Percentiles rank a stretch among this genome's conserved stretches.
These are phyloP conservation scores for Ceriagrion tenellum DNA, from an alignment of 2,888 invertebrate species.

Conservation along the genomic window DNA sequence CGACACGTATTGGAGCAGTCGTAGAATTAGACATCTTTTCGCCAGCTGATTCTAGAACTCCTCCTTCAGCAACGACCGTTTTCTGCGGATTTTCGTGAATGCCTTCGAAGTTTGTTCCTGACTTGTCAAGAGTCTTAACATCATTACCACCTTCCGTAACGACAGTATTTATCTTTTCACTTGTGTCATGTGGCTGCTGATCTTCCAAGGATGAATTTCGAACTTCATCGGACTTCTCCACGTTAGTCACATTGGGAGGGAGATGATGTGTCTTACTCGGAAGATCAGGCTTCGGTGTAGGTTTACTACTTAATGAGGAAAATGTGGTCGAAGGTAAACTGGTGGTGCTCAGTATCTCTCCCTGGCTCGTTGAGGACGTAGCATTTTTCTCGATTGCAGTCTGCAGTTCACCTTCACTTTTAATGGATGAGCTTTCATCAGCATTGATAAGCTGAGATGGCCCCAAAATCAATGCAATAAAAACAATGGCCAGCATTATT, in stretches of 20 bases:
- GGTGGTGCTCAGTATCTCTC: not conserved
- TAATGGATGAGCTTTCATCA: not conserved
- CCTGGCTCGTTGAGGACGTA: not conserved
- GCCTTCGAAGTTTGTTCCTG: not conserved
- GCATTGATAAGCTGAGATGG: not conserved
- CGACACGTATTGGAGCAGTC: not conserved
- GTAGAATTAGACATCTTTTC: not conserved
- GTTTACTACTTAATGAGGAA: not conserved
- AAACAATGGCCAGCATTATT: not conserved
- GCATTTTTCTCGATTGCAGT: not conserved
- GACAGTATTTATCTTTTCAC: not conserved
- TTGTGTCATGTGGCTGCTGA: not conserved
- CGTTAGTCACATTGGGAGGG: not conserved
- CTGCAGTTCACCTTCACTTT: not conserved
- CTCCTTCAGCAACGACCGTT: slow-evolving; percentile 13
- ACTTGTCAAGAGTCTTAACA: not conserved
- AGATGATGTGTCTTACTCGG: not conserved
- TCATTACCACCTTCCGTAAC: slow-evolving; percentile 38
- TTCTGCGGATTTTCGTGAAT: not conserved
- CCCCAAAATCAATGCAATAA: slow-evolving; percentile 8
- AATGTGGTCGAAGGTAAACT: not conserved
- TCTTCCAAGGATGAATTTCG: not conserved
- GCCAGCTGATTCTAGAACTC: not conserved
- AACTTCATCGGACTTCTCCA: not conserved
- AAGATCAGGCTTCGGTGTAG: not conserved